Conservation (phyloP, 2,888 invertebrate genomes). For the Nomada ruficornis region DNA sequence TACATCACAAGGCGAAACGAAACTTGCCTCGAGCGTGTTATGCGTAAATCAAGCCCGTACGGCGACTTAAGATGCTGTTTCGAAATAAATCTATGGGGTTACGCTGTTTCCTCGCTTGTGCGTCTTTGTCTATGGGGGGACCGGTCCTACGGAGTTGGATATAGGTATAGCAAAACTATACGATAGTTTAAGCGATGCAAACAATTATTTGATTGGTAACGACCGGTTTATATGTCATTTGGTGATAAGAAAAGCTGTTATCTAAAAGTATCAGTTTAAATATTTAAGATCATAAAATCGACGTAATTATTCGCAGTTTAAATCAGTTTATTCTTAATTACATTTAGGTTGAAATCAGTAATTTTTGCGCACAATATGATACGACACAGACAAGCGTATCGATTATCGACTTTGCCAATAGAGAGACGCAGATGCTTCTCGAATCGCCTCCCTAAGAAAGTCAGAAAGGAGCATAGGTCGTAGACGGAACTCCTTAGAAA, state of each 20-base stretch:
- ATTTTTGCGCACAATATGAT: not conserved
- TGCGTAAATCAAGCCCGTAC: constrained; percentile 66
- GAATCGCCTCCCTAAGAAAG: constrained; percentile 40
- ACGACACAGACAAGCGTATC: constrained; percentile 20
- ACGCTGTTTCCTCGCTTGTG: no score
- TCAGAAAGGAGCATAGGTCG: constrained; percentile 48
- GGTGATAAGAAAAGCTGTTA: no score
- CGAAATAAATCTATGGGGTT: constrained; percentile 14
- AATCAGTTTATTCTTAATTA: not conserved
- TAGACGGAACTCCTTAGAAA: constrained; percentile 63
- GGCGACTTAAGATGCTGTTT: constrained; percentile 33
- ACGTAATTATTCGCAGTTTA: not conserved
- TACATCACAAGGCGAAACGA: constrained; percentile 56
- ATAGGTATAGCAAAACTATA: no score
- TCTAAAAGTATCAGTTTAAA: no score
- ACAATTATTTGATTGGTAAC: no score
- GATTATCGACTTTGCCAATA: constrained; percentile 37
- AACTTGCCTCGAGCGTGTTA: constrained; percentile 54
- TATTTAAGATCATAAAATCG: no score
- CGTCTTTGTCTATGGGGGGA: no score
- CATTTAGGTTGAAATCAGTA: not conserved
- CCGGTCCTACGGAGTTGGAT: no score
- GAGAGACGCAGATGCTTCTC: constrained; percentile 3
- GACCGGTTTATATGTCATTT: no score
- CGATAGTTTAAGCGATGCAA: no score